A percentile compares a stretch with the other conserved stretches of the same genome.
Conservation (phyloP, 1,140 invertebrate species). For the Scaptomyza hsui region DNA sequence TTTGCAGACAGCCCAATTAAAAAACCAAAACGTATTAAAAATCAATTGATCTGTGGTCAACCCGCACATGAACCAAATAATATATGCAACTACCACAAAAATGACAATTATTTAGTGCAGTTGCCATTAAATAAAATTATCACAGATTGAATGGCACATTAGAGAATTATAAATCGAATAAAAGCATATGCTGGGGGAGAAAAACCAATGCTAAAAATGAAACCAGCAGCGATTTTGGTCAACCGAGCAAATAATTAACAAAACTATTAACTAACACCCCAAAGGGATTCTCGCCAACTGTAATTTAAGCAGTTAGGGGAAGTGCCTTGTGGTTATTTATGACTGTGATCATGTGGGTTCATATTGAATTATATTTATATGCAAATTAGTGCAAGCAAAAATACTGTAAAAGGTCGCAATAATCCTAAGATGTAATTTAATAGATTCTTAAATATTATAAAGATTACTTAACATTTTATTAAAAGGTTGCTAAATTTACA, state of each 20-base stretch:
- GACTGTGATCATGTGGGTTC: constrained; percentile 26
- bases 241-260: constrained; percentile 62
- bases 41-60: constrained; percentile 71
- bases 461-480: too few species aligned
- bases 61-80: constrained; percentile 23
- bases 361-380: constrained; percentile 17
- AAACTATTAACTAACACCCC: constrained; percentile 58
- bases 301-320: background rate
- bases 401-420: background rate
- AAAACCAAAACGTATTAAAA: constrained; percentile 61
- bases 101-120: constrained; percentile 45
- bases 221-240: constrained; percentile 56
- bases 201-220: constrained; percentile 11
- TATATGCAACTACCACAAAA: constrained; percentile 57
- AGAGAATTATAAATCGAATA: constrained; percentile 56
- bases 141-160: constrained; percentile 61
- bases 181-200: constrained; percentile 28
- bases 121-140: constrained; percentile 66
- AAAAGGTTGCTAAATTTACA: background rate
- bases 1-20: constrained; percentile 43
- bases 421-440: background rate
- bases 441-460: too few species aligned
- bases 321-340: constrained; percentile 21
- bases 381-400: constrained; percentile 15
- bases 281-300: constrained; percentile 16